Conservation (phyloP, 2,113 vertebrate genomes). For the Ctenomys sociabilis region DNA sequence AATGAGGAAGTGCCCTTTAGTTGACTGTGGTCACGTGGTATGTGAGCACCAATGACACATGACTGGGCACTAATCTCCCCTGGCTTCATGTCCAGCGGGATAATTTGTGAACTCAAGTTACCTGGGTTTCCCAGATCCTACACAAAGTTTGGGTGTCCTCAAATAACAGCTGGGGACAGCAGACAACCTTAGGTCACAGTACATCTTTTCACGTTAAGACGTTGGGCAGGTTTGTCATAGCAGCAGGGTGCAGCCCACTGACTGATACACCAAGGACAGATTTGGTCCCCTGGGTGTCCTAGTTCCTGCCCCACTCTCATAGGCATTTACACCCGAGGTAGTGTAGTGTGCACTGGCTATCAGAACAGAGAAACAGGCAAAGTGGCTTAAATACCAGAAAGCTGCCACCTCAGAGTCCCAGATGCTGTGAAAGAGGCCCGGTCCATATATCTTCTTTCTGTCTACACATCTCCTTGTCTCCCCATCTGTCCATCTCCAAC, state of each 20-base stretch:
- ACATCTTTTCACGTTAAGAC: background rate
- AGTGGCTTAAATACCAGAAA: background rate
- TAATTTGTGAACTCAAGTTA: background rate
- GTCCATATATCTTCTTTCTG: background rate
- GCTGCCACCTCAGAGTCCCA: background rate
- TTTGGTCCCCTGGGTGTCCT: background rate
- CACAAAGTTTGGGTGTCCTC: background rate
- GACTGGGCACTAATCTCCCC: rapidly evolving
- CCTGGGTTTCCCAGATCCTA: background rate
- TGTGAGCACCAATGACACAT: background rate
- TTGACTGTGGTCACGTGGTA: background rate
- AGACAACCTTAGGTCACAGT: rapidly evolving
- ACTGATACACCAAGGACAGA: background rate
- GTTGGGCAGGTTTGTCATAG: background rate
- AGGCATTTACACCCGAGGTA: background rate
- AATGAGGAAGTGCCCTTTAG: background rate
- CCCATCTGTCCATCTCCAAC: background rate
- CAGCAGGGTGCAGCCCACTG: background rate
- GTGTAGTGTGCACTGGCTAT: background rate
- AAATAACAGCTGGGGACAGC: background rate
- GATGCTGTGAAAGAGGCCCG: background rate
- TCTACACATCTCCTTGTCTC: background rate
- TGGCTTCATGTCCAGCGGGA: background rate
- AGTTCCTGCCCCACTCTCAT: background rate
- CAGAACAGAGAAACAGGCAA: background rate